Evolutionary conservation across 2,888 invertebrate genomes (phyloP), one percentile per base, ranked within the genome.

Genomic region (Drosophila borborema): DNA sequence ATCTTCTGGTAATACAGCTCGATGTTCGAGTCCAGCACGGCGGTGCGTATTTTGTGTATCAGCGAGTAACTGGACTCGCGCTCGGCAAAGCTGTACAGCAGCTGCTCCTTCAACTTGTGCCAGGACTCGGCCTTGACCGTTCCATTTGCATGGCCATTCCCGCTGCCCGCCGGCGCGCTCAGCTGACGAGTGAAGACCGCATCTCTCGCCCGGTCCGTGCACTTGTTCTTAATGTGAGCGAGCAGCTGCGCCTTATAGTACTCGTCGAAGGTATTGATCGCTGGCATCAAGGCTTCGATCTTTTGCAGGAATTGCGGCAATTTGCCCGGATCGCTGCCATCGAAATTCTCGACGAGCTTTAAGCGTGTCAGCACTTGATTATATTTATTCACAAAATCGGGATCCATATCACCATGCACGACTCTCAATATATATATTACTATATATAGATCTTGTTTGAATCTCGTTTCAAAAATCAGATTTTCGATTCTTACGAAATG

Each of bases 401-500:
- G 72, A 82, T 86, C 90, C 86, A 86, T 86, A 5, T 14, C 16
- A 18, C n/a, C 36, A 51, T 59, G 64, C 65, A 62, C 72, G 64
- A 38, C 16, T 38, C 2, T 68, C 40, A 28, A 48, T 78, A 78
- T 78, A 9, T 48, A 14, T 20, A 46, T 41, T 20, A 20, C 20
- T 20, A 20, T 20, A 6, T 34, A 34, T 9, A 34, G 8, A 34
- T 34, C 34, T 34, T 23, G 23, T 14, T 34, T 48, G 48, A 68
- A 49, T 56, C 53, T 10, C 63, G 72, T 53, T 62, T 46, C 49
- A 38, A 72, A 72, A 51, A 12, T 51, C 72, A 55, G 28, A 62
- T 78, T 81, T 76, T 72, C 59, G 82, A 77, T 86, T 89, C 86
- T 86, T 89, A 77, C 80, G 77, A 89, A 89, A 89, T 81, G 89